These are phyloP conservation scores for Tinea semifulvella DNA, from an alignment of 2,888 invertebrate genomes.

Conservation along the genomic window DNA sequence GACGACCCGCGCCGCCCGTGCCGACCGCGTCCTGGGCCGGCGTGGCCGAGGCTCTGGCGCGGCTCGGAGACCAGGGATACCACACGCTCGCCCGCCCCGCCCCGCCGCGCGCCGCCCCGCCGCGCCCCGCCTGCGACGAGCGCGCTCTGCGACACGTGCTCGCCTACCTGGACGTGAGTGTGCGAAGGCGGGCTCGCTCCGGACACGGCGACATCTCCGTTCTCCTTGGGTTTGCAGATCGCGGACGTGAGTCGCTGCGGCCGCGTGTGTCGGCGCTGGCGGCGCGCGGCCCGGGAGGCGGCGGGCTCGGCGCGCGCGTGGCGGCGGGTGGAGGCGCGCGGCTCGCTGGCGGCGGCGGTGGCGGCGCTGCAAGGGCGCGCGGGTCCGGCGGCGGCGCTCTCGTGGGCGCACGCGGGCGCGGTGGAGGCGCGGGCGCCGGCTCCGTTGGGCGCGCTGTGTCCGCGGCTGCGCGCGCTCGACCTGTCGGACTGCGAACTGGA, in stretches of 20 bases:
- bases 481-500: constrained; percentile 91
- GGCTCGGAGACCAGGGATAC: constrained; percentile 91
- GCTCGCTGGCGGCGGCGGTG: neutral
- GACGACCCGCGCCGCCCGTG: constrained; percentile 87
- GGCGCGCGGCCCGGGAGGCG: neutral
- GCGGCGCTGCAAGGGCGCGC: neutral
- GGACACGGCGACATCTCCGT: too few species aligned
- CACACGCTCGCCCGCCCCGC: constrained; percentile 90
- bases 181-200: too few species aligned
- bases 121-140: constrained; percentile 91
- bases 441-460: constrained; percentile 30
- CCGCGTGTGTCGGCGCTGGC: constrained; percentile 53
- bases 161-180: too few species aligned
- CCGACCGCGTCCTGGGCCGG: constrained; percentile 95
- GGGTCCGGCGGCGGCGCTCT: neutral
- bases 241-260: constrained; percentile 19
- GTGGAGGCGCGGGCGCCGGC: neutral
- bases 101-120: constrained; percentile 92
- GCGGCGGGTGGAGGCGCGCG: constrained; percentile 25
- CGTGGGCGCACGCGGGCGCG: neutral
- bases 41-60: constrained; percentile 87
- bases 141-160: too few species aligned
- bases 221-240: too few species aligned
- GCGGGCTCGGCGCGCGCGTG: neutral
- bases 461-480: constrained; percentile 78